phyloP scores from a whole-genome alignment of 2,113 vertebrate species.

The Catagonus wagneri region DNA sequence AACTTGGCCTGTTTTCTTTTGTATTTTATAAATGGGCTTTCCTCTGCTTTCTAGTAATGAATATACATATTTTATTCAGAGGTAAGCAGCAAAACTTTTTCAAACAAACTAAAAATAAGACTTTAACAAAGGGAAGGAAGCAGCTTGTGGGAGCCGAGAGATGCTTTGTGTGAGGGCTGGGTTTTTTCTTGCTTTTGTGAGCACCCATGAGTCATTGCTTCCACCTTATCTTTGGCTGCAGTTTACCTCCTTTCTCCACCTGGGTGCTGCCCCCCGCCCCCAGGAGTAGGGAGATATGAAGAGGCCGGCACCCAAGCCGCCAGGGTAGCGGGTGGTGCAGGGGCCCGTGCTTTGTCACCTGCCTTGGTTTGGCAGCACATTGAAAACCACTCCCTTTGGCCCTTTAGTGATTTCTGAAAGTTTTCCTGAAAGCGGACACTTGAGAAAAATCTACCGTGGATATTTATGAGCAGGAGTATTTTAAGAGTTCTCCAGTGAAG shows the following conservation, averaged over 20 bases:
- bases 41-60: conserved; percentile 30
- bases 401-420: background rate
- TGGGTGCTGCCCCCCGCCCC: background rate
- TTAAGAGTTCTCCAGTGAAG: background rate
- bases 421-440: background rate
- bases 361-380: background rate
- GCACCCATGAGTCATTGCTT: background rate
- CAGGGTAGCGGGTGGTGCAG: background rate
- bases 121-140: conserved; percentile 63
- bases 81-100: background rate
- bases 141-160: background rate
- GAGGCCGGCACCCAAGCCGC: background rate
- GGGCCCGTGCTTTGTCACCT: background rate
- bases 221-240: background rate
- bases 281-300: background rate
- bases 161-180: background rate
- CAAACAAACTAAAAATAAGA: conserved; percentile 22
- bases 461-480: background rate
- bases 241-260: background rate
- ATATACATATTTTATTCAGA: background rate
- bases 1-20: background rate
- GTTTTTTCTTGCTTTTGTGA: background rate
- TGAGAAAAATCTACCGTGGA: background rate
- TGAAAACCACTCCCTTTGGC: background rate
- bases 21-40: background rate